These are phyloP conservation scores for Stenodera caucasica DNA, from an alignment of 2,888 invertebrate genomes.

Conservation along the genomic window DNA sequence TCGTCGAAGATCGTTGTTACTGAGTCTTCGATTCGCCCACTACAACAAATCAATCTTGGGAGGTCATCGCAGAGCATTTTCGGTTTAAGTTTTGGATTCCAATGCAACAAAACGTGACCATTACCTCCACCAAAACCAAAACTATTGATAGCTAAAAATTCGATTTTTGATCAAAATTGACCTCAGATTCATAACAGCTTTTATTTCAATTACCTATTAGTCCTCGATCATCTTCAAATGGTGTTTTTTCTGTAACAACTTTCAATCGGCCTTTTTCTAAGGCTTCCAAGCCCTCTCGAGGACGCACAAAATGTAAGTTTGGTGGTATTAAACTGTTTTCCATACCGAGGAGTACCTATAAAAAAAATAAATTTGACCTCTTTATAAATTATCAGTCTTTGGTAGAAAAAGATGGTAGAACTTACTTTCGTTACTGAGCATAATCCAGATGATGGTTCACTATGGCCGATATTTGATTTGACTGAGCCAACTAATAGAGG, in stretches of 20 bases:
- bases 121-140: conserved; percentile 95
- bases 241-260: conserved; percentile 73
- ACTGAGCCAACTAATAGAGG: conserved; percentile 84
- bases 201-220: conserved; percentile 61
- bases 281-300: conserved; percentile 60
- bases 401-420: conserved; percentile 3
- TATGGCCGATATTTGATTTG: conserved; percentile 93
- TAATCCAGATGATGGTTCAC: conserved; percentile 83
- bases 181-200: background rate
- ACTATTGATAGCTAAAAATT: conserved; percentile 78
- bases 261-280: conserved; percentile 65
- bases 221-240: conserved; percentile 67
- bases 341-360: conserved; percentile 61
- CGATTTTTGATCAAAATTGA: background rate
- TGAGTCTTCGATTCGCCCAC: conserved; percentile 80
- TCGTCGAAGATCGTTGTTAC: conserved; percentile 67
- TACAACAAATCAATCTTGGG: conserved; percentile 72
- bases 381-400: conserved; percentile 60
- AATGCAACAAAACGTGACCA: conserved; percentile 70
- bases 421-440: conserved; percentile 79
- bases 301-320: conserved; percentile 72
- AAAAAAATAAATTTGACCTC: conserved; percentile 10
- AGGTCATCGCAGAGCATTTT: conserved; percentile 65
- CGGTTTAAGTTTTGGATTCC: conserved; percentile 62
- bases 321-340: conserved; percentile 80